Percentiles rank a stretch among this genome's conserved stretches.
Evolutionary conservation across 2,888 invertebrate genomes (phyloP).

Genomic region (Anoncus sp.): DNA sequence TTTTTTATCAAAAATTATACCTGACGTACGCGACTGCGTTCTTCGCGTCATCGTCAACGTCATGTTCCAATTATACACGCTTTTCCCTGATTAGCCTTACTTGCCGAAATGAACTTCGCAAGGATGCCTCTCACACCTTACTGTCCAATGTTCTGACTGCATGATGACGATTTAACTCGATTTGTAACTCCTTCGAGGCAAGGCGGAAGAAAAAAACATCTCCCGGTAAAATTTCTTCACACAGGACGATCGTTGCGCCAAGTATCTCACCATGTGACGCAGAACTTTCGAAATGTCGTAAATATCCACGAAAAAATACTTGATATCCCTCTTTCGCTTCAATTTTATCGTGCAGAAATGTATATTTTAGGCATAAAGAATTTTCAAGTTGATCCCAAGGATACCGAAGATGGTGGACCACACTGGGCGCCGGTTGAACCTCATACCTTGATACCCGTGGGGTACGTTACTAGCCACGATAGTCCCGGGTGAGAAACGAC

Average conservation of each 20-base stretch:
- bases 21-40: constrained; percentile 64
- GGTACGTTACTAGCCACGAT: constrained; percentile 14
- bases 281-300: neutral
- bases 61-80: constrained; percentile 79
- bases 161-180: constrained; percentile 74
- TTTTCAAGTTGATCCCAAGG: constrained; percentile 42
- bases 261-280: neutral
- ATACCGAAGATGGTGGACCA: constrained; percentile 35
- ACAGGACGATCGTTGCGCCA: neutral
- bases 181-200: constrained; percentile 74
- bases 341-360: constrained; percentile 12
- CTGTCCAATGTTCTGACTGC: no score
- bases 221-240: neutral
- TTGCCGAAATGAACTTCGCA: constrained; percentile 69
- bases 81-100: constrained; percentile 81
- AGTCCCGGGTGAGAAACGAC: constrained; percentile 49
- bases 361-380: constrained; percentile 33
- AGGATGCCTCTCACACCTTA: constrained; percentile 69
- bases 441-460: constrained; percentile 33
- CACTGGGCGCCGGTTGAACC: constrained; percentile 51
- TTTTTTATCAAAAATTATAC: no score
- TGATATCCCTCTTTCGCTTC: neutral
- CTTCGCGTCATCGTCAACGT: constrained; percentile 69
- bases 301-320: neutral
- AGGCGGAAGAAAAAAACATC: neutral